Base-by-base conservation (phyloP, 2,797 vertebrate species). In the Hyperoplus immaculatus region DNA sequence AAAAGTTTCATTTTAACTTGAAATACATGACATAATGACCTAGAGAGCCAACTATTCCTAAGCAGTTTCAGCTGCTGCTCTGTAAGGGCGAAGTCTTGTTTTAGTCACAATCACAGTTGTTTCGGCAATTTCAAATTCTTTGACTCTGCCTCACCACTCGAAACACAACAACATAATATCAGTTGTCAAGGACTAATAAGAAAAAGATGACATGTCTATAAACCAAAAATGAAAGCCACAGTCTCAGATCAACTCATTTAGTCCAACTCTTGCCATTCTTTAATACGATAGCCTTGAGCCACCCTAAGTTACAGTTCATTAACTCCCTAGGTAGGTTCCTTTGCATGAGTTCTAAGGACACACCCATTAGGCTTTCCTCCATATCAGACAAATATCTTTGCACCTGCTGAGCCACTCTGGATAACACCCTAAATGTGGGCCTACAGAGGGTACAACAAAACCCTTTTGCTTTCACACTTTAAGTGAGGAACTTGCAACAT, bases 341-440 rank as follows among this genome's bases (percentile, higher is more conserved):
- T 29, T 49, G 18, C 53, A 54, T 49, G 45, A 53, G 82, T 75
- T 88, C 85, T 87, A 86, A 89, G 86, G 79, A 77, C 83, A 78
- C 88, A 86, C 59, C 64, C 77, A 84, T 90, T 80, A 83, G 77
- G 60, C 65, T 69, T 71, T 58, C n/a, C 53, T 68, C 50, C 63
- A 36, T 87, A 82, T 88, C 80, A 86, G 73, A 14, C 45, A 73
- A 63, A 87, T 81, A 73, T 83, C 77, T 88, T 75, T 81, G 64
- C 77, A 87, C 83, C 80, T 87, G 82, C 41, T 57, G 71, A 80
- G 73, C 29, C 83, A 78, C 67, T 66, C 65, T 68, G 38, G 55
- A 72, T 72, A 78, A 84, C 83, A 82, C 80, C 70, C 70, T 75
- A 41, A 41, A 53, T 54, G 51, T 55, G 71, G 70, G 65, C 63